These are phyloP conservation scores for Anguilla obscura DNA, from an alignment of 2,797 vertebrate genomes.

Conservation along the genomic window DNA sequence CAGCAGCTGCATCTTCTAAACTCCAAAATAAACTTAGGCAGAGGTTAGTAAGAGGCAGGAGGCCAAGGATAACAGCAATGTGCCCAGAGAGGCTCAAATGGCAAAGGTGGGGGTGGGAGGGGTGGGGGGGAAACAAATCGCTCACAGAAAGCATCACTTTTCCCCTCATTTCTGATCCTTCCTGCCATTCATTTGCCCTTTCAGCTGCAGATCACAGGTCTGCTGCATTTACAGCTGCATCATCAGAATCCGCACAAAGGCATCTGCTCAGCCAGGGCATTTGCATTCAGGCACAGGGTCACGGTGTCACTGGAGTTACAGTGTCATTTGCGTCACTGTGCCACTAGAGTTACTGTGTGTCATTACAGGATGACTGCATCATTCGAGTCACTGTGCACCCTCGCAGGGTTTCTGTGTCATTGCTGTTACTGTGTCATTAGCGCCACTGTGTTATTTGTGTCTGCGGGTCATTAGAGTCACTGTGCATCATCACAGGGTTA, in stretches of 20 bases:
- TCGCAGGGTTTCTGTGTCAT: background rate
- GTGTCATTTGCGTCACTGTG: background rate
- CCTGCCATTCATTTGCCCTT: background rate
- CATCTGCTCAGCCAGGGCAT: background rate
- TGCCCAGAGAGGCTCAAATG: background rate
- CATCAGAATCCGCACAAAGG: background rate
- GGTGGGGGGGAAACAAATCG: background rate
- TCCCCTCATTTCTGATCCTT: background rate
- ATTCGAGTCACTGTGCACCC: background rate
- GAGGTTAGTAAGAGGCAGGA: background rate
- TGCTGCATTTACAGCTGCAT: background rate
- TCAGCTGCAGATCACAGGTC: background rate
- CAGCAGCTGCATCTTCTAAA: background rate
- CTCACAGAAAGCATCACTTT: background rate
- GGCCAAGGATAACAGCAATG: background rate
- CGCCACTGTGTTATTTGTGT: too few species aligned
- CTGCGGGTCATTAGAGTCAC: too few species aligned
- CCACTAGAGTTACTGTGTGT: background rate
- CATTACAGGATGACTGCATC: background rate
- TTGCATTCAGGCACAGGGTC: background rate
- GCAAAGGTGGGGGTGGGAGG: background rate
- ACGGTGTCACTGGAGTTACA: background rate
- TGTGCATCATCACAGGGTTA: background rate
- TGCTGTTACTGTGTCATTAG: background rate
- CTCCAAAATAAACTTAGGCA: background rate